Evolutionary conservation across 2,888 invertebrate species (phyloP).

Genomic region (Thyatira batis): DNA sequence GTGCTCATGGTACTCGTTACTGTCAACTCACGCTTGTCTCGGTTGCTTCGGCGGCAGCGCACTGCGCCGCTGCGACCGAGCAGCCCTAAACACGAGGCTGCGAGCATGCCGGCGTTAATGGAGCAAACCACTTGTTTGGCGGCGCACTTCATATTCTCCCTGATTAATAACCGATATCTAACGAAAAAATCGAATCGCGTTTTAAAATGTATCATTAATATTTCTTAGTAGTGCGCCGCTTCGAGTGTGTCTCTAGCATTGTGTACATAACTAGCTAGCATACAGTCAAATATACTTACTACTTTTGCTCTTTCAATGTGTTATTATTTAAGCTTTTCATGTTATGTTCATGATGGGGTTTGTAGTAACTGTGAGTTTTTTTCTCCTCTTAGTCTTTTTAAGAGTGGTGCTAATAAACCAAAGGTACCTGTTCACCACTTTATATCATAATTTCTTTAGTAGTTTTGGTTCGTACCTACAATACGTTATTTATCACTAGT

Average conservation of each 20-base stretch:
- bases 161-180: background rate
- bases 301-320: slow-evolving; percentile 60
- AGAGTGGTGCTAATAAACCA: too few species aligned
- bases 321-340: slow-evolving; percentile 66
- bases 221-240: slow-evolving; percentile 45
- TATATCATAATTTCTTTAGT: too few species aligned
- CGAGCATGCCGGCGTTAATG: slow-evolving; percentile 81
- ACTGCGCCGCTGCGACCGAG: slow-evolving; percentile 73
- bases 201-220: slow-evolving; percentile 14
- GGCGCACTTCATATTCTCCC: slow-evolving; percentile 33
- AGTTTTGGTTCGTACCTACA: too few species aligned
- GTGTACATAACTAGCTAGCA: slow-evolving; percentile 59
- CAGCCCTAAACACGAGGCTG: slow-evolving; percentile 82
- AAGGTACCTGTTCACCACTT: too few species aligned
- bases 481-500: too few species aligned
- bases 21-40: slow-evolving; percentile 78
- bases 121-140: slow-evolving; percentile 52
- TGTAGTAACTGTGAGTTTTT: slow-evolving; percentile 65
- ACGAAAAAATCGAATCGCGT: background rate
- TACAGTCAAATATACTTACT: slow-evolving; percentile 55
- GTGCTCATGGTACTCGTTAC: slow-evolving; percentile 94
- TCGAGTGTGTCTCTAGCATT: slow-evolving; percentile 59
- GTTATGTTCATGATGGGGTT: slow-evolving; percentile 55
- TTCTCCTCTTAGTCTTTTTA: too few species aligned
- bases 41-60: slow-evolving; percentile 63